phyloP scores from a whole-genome alignment of 2,797 vertebrate genomes.

The Atherinosoma microstoma region DNA sequence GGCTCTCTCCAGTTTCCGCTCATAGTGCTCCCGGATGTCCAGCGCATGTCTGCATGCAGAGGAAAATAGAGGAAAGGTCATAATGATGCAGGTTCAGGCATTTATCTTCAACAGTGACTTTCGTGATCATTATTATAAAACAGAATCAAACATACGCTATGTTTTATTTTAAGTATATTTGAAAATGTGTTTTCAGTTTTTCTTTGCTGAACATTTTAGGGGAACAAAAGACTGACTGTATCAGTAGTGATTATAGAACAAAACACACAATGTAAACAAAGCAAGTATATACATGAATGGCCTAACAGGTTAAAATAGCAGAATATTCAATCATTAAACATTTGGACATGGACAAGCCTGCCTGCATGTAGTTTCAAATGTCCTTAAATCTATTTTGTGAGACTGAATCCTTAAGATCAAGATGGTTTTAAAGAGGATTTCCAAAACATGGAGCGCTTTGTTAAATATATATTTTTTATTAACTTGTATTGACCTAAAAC shows the following conservation, averaged over 20 bases:
- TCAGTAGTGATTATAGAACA: background rate
- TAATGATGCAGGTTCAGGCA: conserved; percentile 6
- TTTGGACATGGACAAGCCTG: background rate
- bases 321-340: background rate
- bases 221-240: background rate
- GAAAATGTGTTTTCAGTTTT: background rate
- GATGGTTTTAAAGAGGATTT: background rate
- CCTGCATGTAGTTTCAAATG: background rate
- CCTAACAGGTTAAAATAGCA: background rate
- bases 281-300: background rate
- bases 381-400: background rate
- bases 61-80: background rate
- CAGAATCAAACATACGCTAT: background rate
- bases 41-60: conserved; percentile 88
- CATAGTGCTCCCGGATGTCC: conserved; percentile 97
- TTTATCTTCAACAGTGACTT: background rate
- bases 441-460: no score
- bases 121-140: background rate
- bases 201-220: background rate
- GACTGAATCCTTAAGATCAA: background rate
- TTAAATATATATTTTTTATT: background rate
- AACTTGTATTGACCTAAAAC: background rate
- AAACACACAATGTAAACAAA: background rate
- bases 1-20: conserved; percentile 94
- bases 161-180: background rate